phyloP scores from a whole-genome alignment of 2,797 vertebrate genomes.

The Scyliorhinus canicula region DNA sequence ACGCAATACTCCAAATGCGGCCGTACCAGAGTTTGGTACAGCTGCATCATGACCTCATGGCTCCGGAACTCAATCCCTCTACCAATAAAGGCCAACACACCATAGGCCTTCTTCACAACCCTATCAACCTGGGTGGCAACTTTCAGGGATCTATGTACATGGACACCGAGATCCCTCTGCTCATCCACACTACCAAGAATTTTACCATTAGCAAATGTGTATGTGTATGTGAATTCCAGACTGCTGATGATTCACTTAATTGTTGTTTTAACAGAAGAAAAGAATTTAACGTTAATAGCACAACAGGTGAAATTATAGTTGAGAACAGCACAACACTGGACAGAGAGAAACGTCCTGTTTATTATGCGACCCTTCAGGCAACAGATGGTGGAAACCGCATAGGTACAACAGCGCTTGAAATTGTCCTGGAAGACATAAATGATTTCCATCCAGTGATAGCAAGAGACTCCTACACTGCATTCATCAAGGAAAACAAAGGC shows the following conservation, averaged over 20 bases:
- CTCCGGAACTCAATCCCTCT: too few relatives aligned
- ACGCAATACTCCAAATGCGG: too few relatives aligned
- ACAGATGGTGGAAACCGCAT: slow-evolving; percentile 56
- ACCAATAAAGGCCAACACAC: too few relatives aligned
- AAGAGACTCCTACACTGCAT: slow-evolving; percentile 61
- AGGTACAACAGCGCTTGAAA: slow-evolving; percentile 65
- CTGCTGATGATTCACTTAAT: background rate
- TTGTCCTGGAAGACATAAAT: slow-evolving; percentile 73
- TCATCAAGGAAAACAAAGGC: slow-evolving; percentile 60
- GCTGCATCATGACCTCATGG: too few relatives aligned
- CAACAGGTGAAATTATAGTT: slow-evolving; percentile 62
- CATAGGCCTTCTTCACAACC: too few relatives aligned
- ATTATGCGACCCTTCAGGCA: slow-evolving; percentile 75
- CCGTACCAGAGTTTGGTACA: too few relatives aligned
- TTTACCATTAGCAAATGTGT: too few relatives aligned
- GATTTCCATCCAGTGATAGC: slow-evolving; percentile 61
- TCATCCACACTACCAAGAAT: too few relatives aligned
- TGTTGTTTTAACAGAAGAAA: slow-evolving; percentile 52
- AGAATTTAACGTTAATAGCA: slow-evolving; percentile 60
- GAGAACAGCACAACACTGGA: slow-evolving; percentile 59
- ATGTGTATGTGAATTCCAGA: background rate
- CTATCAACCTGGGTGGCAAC: too few relatives aligned
- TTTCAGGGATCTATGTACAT: too few relatives aligned
- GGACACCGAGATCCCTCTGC: too few relatives aligned
- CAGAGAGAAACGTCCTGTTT: slow-evolving; percentile 65